Base-by-base conservation (phyloP, 2,113 vertebrate species). In the Pelmatolapia mariae region DNA sequence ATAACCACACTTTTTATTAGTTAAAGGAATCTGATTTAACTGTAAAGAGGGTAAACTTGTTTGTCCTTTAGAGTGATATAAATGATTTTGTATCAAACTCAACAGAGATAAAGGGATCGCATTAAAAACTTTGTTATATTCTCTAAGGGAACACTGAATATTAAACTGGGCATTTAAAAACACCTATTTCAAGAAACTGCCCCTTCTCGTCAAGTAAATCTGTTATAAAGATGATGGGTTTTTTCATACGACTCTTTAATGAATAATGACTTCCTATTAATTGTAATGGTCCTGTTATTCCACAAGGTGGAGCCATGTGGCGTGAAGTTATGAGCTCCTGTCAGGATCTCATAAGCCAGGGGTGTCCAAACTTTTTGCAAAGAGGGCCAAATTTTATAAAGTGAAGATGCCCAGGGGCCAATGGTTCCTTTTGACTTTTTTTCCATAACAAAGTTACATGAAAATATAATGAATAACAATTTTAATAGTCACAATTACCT, bases 1-100 rank as follows among this genome's bases (percentile, higher is more conserved):
- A 24, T 56, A 24, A 56, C 11, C 53, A 13, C 53, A 56, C 53
- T 0, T 56, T 33, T 33, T 33, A 33, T 33, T 7, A 56, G 53
- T 2, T 56, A 56, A 56, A 56, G 24, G 11, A 56, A 13, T 56
- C 53, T 24, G 0, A 0, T 56, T 56, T 1, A 13, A 7, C 53
- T 56, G 53, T 56, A 12, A 56, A 56, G 52, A 54, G 52, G 52
- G 1, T 1, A 54, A 54, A 54, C 53, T 56, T 11, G 53, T 24
- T 56, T 24, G 53, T 56, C 22, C 11, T 1, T 56, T 56, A 24
- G 0, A 56, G 53, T 13, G 22, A 56, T 56, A 24, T 24, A 56
- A 56, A 56, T 0, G 1, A 24, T 0, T 56, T 24, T 56, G 11
- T 24, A 56, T 56, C 11, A 56, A 13, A 56, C 22, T 56, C 4